Conservation (phyloP, 1,140 invertebrate genomes). For the Bombus breviceps region DNA sequence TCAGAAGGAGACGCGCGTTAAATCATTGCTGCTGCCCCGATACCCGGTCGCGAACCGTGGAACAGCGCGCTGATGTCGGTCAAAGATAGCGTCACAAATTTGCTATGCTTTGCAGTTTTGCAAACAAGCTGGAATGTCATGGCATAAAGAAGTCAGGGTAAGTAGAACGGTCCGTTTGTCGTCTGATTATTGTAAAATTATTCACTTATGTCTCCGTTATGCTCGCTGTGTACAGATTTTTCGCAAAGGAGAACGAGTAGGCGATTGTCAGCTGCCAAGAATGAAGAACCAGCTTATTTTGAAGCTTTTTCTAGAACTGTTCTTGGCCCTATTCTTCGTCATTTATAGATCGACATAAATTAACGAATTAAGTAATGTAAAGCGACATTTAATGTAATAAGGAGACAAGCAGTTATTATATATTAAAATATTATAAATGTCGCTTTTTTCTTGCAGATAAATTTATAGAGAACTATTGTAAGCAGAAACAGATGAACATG, state of each 20-base stretch:
- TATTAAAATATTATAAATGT: neutral
- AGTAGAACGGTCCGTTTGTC: neutral
- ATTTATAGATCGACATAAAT: neutral
- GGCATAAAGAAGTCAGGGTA: neutral
- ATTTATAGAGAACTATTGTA: neutral
- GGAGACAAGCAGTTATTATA: neutral
- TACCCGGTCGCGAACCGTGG: neutral
- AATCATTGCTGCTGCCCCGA: slow-evolving; percentile 8
- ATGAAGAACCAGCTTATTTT: neutral
- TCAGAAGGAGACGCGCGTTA: slow-evolving; percentile 22
- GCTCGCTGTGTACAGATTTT: neutral
- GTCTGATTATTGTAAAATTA: neutral
- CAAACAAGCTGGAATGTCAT: neutral
- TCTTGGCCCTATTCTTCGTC: neutral
- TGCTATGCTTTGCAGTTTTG: neutral
- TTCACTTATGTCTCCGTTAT: neutral
- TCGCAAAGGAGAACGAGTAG: neutral
- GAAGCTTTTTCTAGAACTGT: neutral
- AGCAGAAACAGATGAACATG: neutral
- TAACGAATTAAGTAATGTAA: no score
- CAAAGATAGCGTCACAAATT: slow-evolving; percentile 18
- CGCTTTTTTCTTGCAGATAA: neutral
- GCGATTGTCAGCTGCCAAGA: neutral
- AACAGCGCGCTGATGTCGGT: neutral
- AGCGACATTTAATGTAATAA: no score